Evolutionary conservation across 2,113 vertebrate genomes (phyloP).

Genomic region (Solenodon paradoxus): DNA sequence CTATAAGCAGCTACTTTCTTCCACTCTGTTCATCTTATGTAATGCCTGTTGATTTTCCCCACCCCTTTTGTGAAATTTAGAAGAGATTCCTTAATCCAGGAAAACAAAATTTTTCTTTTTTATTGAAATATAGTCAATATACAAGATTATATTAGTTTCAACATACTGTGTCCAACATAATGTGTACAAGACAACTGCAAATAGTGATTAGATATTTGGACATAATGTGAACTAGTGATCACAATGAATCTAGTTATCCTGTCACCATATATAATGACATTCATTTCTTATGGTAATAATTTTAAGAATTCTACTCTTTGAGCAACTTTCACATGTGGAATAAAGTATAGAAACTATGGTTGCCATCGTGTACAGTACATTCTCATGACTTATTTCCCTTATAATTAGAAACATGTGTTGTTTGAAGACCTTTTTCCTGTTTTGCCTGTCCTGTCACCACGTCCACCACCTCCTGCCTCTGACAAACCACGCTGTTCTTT

Average conservation of each 20-base stretch:
- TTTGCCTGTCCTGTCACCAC: too few relatives aligned
- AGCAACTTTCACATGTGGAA: background rate
- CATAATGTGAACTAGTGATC: background rate
- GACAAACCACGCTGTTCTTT: too few relatives aligned
- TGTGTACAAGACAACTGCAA: too few relatives aligned
- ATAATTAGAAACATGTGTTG: too few relatives aligned
- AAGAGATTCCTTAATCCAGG: background rate
- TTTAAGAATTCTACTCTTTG: background rate
- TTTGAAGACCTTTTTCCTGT: too few relatives aligned
- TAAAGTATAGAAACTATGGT: too few relatives aligned
- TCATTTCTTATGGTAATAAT: background rate
- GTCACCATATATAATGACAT: background rate
- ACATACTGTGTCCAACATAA: background rate
- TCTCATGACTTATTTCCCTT: too few relatives aligned
- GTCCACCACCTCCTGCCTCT: too few relatives aligned
- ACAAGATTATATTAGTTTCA: background rate
- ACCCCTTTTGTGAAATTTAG: background rate
- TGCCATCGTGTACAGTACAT: too few relatives aligned
- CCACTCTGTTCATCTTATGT: background rate
- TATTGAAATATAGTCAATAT: background rate
- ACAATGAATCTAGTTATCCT: background rate
- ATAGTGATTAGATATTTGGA: background rate
- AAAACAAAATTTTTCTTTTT: background rate
- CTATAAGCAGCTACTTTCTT: background rate
- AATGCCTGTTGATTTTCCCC: background rate